These are phyloP conservation scores for Strix aluco DNA, from an alignment of 2,113 vertebrate species.

Conservation along the genomic window DNA sequence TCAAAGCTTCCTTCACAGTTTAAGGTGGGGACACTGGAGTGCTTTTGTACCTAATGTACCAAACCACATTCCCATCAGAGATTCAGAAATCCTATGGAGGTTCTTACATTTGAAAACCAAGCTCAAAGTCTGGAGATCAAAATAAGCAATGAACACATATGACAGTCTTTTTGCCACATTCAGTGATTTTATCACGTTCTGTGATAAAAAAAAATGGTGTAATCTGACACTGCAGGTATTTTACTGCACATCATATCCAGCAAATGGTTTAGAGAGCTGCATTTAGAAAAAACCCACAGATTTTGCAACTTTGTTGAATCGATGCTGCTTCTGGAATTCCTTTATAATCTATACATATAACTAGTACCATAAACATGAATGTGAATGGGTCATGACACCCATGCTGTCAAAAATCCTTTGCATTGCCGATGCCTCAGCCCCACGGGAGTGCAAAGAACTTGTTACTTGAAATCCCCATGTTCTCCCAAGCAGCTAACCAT, in stretches of 20 bases:
- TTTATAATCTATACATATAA: background rate
- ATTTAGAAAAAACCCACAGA: background rate
- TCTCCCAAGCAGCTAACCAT: background rate
- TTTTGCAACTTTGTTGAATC: background rate
- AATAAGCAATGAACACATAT: background rate
- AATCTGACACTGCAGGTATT: background rate
- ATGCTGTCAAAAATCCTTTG: background rate
- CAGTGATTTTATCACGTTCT: background rate
- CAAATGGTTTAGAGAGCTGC: background rate
- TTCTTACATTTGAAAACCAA: background rate
- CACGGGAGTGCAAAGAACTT: accelerated
- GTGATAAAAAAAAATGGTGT: background rate
- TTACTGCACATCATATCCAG: background rate
- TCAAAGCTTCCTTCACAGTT: background rate
- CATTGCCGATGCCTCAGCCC: background rate
- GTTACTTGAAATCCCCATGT: background rate
- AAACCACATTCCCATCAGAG: background rate
- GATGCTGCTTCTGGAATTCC: background rate
- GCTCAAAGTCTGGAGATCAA: background rate
- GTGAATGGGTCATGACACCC: background rate
- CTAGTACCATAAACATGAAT: background rate
- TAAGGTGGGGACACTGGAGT: background rate
- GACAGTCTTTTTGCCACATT: background rate
- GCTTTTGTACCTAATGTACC: background rate
- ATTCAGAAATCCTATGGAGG: background rate